Evolutionary conservation across 2,888 invertebrate genomes (phyloP), one percentile per base, ranked within the genome.

Genomic region (Octonoba sinensis): DNA sequence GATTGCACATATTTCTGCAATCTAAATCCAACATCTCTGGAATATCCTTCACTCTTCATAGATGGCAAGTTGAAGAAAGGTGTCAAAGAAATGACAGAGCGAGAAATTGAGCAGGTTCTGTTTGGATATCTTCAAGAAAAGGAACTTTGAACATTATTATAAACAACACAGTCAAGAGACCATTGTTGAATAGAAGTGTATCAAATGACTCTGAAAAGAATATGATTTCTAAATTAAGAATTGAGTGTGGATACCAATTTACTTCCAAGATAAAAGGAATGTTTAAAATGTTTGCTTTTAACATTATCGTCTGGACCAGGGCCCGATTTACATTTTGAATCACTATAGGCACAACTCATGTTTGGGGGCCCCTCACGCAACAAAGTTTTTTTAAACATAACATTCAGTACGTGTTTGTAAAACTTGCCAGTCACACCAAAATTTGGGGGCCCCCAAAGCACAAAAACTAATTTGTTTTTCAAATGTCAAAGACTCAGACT

Each of bases 121-220:
- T 99, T 99, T 92, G 93, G 99, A 86, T 99, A 97, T 91, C 91
- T 99, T 70, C 96, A 99, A 90, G 99, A 99, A 89, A 99, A 99
- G 89, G 99, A 99, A 99, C 65, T 99, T 99, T 89, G 99, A 99
- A 90, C 92, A 98, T 85, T 99, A 99, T 90, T 99, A 99, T 90
- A 99, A 99, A 89, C 98, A 99, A 89, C 99, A 99, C 90, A 87
- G 99, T 99, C 83, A 98, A 99, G 90, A 93, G 99, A 85, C 92
- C 99, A 85, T 91, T 99, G 86, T 92, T 99, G 87, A 99, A 99
- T 90, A 99, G 99, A 90, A 98, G 98, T 83, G 97, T 97, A 84
- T 98, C 98, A 6, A 99, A 99, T 89, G 99, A 99, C 90, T 96
- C 97, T 88, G 99, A 99, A 90, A 99, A 99, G 90, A 98, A 97